A percentile compares a stretch with the other conserved stretches of the same genome.
Evolutionary conservation across 23 tunicate species (phyloP).

Genomic region (Styela clava): DNA sequence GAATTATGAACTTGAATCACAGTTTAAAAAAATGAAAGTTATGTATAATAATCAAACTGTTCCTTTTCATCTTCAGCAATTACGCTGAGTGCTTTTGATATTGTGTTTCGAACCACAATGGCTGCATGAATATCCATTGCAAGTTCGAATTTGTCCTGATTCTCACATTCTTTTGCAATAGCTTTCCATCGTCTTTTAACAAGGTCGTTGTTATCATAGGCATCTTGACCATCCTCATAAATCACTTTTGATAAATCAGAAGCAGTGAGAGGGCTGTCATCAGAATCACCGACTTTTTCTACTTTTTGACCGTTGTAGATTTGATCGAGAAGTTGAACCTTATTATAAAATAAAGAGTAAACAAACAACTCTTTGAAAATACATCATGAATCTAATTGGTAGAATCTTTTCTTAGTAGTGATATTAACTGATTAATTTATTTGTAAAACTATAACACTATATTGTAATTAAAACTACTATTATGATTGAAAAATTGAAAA

Average conservation of each 20-base stretch:
- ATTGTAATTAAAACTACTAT: too few species aligned
- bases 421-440: too few species aligned
- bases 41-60: slow-evolving; percentile 88
- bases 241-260: slow-evolving; percentile 38
- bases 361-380: background rate
- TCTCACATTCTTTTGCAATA: slow-evolving; percentile 46
- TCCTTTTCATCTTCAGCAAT: slow-evolving; percentile 81
- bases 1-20: too few species aligned
- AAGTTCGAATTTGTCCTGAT: slow-evolving; percentile 19
- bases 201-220: slow-evolving; percentile 18
- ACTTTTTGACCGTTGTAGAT: slow-evolving; percentile 28
- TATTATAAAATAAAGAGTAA: background rate
- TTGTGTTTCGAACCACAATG: slow-evolving; percentile 34
- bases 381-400: background rate
- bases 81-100: slow-evolving; percentile 30
- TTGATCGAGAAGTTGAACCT: slow-evolving; percentile 36
- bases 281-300: background rate
- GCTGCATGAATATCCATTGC: slow-evolving; percentile 69
- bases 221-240: slow-evolving; percentile 58
- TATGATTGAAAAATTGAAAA: too few species aligned
- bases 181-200: slow-evolving; percentile 31
- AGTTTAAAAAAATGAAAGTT: too few species aligned
- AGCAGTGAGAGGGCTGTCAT: background rate
- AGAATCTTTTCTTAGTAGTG: background rate
- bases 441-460: too few species aligned